Percentiles rank a stretch among this genome's conserved stretches.
These are phyloP conservation scores for Teleogryllus oceanicus DNA, from an alignment of 2,888 invertebrate genomes.

Conservation along the genomic window DNA sequence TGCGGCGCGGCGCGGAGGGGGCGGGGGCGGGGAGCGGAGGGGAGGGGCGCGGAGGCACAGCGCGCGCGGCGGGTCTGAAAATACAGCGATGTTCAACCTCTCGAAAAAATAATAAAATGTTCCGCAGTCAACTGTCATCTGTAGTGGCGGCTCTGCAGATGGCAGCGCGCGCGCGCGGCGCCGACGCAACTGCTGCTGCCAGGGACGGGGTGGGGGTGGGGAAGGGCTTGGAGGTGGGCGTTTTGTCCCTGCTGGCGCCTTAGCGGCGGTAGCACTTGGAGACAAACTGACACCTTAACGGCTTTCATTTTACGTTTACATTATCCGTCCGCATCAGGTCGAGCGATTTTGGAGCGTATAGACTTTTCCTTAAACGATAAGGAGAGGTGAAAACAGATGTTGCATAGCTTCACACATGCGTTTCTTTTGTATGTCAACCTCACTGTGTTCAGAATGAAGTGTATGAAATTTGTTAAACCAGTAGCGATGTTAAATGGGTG, in stretches of 20 bases:
- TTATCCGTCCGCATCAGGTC: no score
- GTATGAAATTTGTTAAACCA: no score
- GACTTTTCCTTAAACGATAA: no score
- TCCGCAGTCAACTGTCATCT: conserved; percentile 18
- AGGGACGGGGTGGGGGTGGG: neutral
- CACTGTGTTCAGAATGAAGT: no score
- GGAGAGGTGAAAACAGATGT: no score
- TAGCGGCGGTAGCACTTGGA: no score
- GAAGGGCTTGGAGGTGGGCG: neutral
- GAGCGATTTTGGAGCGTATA: no score
- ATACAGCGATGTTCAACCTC: conserved; percentile 18
- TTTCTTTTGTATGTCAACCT: no score
- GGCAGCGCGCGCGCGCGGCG: neutral
- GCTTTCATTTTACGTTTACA: no score
- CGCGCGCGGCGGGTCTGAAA: neutral
- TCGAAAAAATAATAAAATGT: conserved; percentile 18
- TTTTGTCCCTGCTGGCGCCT: neutral
- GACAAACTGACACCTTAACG: no score
- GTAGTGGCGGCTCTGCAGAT: conserved; percentile 1
- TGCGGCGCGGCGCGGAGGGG: neutral
- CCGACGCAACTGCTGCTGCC: neutral
- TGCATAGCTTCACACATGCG: no score
- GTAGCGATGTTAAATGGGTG: no score
- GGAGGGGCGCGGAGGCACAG: neutral
- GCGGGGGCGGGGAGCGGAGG: neutral